These are phyloP conservation scores for Camponotus pennsylvanicus DNA, from an alignment of 1,140 invertebrate genomes.

Conservation along the genomic window DNA sequence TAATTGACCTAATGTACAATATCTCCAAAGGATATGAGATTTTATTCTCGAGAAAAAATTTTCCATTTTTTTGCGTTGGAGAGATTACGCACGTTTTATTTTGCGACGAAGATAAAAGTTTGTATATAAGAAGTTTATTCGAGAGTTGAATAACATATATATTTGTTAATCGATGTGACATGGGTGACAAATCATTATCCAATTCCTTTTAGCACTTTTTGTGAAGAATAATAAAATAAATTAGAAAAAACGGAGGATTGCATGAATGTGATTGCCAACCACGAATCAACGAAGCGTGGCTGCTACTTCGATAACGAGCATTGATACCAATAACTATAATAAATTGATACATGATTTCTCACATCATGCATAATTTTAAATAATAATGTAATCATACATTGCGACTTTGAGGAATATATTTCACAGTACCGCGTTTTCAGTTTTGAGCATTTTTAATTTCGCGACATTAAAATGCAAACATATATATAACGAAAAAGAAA, in stretches of 20 bases:
- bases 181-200: constrained; percentile 54
- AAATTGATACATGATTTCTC: constrained; percentile 2
- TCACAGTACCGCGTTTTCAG: neutral
- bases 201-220: constrained; percentile 69
- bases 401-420: neutral
- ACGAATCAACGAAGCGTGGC: neutral
- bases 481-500: neutral
- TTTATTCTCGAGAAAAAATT: neutral
- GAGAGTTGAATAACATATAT: neutral
- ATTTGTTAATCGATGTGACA: constrained; percentile 12
- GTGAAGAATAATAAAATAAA: constrained; percentile 53
- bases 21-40: neutral
- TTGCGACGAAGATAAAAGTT: neutral
- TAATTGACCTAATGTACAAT: neutral
- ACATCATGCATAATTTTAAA: neutral
- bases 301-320: constrained; percentile 1
- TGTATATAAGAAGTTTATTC: neutral
- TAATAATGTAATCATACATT: neutral
- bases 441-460: neutral
- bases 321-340: constrained; percentile 2
- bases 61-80: neutral
- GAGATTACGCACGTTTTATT: neutral
- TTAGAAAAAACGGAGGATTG: constrained; percentile 10
- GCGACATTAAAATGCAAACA: constrained; percentile 13
- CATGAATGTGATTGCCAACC: constrained; percentile 9